Percentiles rank a stretch among this genome's conserved stretches.
Evolutionary conservation across 2,888 invertebrate species (phyloP).

Genomic region (Pristionchus entomophagus): DNA sequence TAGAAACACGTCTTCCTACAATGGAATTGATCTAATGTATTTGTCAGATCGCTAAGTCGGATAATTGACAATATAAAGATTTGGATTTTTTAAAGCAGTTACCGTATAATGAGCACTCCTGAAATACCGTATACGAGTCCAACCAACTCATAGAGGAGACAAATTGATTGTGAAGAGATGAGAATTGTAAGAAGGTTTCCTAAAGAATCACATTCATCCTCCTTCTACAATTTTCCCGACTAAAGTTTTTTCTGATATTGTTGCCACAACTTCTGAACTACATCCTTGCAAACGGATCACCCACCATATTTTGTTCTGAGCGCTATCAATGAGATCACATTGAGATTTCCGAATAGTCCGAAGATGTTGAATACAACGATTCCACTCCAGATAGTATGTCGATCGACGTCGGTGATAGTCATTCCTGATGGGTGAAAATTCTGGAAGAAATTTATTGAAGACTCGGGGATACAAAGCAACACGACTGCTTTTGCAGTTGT

Average conservation of each 20-base stretch:
- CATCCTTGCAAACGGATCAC: no score
- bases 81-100: not conserved
- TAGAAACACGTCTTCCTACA: slow-evolving; percentile 11
- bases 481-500: no score
- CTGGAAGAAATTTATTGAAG: no score
- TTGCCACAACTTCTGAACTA: no score
- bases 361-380: slow-evolving; percentile 2
- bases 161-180: not conserved
- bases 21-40: not conserved
- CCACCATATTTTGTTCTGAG: slow-evolving; percentile 43
- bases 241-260: no score
- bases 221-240: no score
- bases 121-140: slow-evolving; percentile 19
- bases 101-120: not conserved
- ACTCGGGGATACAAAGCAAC: no score
- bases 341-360: slow-evolving; percentile 38
- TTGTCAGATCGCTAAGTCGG: no score
- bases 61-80: no score
- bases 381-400: slow-evolving; percentile 18
- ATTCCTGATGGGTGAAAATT: not conserved
- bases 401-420: not conserved
- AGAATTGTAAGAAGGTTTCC: slow-evolving; percentile 16
- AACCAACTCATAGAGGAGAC: not conserved
- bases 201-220: not conserved
- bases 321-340: slow-evolving; percentile 6